Evolutionary conservation across 2,797 vertebrate species (phyloP), one percentile per base, ranked within the genome.

Genomic region (Benthosema pterotum): DNA sequence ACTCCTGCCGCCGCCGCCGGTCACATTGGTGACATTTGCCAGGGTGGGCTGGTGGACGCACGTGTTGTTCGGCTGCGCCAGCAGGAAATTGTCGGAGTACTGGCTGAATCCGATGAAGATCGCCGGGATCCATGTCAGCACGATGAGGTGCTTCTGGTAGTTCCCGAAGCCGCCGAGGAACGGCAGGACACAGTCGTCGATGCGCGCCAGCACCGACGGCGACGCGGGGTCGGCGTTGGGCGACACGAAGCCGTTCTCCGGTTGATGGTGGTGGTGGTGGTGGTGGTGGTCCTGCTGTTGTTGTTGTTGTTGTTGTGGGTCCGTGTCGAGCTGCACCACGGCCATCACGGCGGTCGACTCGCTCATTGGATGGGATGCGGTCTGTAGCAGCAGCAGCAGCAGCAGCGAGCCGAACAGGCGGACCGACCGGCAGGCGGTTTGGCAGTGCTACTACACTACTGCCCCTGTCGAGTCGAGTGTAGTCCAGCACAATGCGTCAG

Each of bases 31-130:
- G 57, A 50, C 56, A 80, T 90, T 85, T 3, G 25, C 58, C 77
- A 84, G 11, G 2, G 8, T 8, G 7, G 84, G 78, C 45, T 90
- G 50, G 18, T 11, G 82, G 58, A 91, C 79, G 67, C 97, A 98
- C 86, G 93, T 94, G 87, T 82, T 94, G 86, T 93, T 92, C 0
- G 93, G 97, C 87, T 95, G 93, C 68, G 95, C 96, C 65, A 98
- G 87, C 2, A 99, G 94, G 74, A 99, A 96, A 84, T 91, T 92
- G 80, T 98, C 96, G 13, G 97, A 99, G 90, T 95, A 95, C 79
- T 97, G 96, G 84, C 96, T 98, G 91, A 98, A 97, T 78, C 96
- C 95, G 48, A 99, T 97, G 65, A 98, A 95, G 1, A 99, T 76
- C 48, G 96, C 96, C 19, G 97, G 97, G 38, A 99, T 92, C 95